A percentile compares a stretch with the other conserved stretches of the same genome.
These are phyloP conservation scores for Myanophis thanlyinensis DNA, from an alignment of 2,113 vertebrate species.

Conservation along the genomic window DNA sequence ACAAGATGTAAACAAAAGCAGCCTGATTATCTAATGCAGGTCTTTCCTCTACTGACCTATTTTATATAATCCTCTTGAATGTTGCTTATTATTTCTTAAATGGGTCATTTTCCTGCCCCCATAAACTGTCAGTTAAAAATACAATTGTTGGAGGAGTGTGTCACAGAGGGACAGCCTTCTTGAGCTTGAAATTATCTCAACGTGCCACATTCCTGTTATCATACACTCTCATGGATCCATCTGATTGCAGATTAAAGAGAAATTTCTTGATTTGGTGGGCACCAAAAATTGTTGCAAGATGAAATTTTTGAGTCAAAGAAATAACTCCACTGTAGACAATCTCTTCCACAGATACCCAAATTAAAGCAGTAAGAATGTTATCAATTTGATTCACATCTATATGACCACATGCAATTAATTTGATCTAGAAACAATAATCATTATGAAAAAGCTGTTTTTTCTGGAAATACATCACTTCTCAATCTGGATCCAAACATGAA, in stretches of 20 bases:
- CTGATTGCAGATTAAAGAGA: not conserved
- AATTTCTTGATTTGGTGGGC: not conserved
- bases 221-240: not conserved
- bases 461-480: not conserved
- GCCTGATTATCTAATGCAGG: not conserved
- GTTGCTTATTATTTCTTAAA: not conserved
- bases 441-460: not conserved
- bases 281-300: not conserved
- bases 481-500: not conserved
- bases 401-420: not conserved
- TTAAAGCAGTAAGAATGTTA: not conserved
- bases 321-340: not conserved
- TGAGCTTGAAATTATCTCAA: not conserved
- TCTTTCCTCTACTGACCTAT: not conserved
- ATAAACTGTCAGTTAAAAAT: rapidly evolving
- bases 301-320: rapidly evolving
- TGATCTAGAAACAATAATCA: not conserved
- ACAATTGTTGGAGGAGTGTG: rapidly evolving
- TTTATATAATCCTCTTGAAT: not conserved
- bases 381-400: rapidly evolving
- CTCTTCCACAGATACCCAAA: not conserved
- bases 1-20: not conserved
- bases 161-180: not conserved
- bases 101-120: not conserved
- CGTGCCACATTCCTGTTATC: not conserved